Evolutionary conservation across 2,113 vertebrate species (phyloP), one percentile per base, ranked within the genome.

Genomic region (Atlantisia rogersi): DNA sequence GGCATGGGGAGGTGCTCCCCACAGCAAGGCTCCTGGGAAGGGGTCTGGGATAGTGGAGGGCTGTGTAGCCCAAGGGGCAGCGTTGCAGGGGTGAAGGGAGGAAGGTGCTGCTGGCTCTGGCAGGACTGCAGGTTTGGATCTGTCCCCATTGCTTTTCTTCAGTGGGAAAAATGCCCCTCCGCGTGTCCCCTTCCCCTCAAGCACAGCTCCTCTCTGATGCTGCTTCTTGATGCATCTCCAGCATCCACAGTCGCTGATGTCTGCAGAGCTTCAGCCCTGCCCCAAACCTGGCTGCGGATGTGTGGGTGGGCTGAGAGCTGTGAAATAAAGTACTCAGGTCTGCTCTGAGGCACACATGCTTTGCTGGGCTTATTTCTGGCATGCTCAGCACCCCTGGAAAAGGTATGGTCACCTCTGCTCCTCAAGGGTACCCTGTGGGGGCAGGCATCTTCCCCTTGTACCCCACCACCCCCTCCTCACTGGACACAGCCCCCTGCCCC

Each of bases 311-410:
- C 60, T 74, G 59, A 3, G 15, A 71, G 58, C 37, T 90, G n/a
- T 84, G 58, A 64, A 97, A 94, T 96, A 95, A 97, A 97, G 48
- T 84, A 26, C 46, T 96, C 40, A 22, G 73, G 87, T 25, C 56
- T 89, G 46, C 42, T 78, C 32, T 10, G 22, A 94, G 62, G 37
- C 42, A 46, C 3, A 1, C 19, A 25, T 74, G 29, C 21, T 86
- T 86, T 86, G 31, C 32, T 44, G 17, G 32, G 35, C 18, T 86
- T 46, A 15, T 91, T 86, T 92, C 35, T 82, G 73, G 56, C 70
- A 60, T 6, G 4, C 12, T 4, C 14, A 53, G 16, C 15, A 55
- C 5, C 14, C 24, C 40, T 50, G n/a, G n/a, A 28, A 83, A 91
- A 73, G 6, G 19, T 60, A 65, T 1, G 1, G 52, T 77, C 50